A percentile compares a stretch with the other conserved stretches of the same genome.
Conservation (phyloP, 2,113 vertebrate genomes). For the Brevimyrus niger region DNA sequence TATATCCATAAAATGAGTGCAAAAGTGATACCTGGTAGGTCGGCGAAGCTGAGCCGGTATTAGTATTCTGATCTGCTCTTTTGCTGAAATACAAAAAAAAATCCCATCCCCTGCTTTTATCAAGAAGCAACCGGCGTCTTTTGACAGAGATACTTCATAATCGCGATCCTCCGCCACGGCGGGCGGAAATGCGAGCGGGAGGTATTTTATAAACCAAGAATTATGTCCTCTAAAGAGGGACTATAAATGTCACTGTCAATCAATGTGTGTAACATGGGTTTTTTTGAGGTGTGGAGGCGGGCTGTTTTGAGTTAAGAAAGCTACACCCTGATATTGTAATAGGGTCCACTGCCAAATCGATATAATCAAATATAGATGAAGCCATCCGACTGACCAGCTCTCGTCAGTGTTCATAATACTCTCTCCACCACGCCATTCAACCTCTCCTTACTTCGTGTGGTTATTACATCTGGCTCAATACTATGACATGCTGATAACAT, state of each 20-base stretch:
- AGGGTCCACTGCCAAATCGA: background rate
- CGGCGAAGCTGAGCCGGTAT: background rate
- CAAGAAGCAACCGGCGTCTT: background rate
- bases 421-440: background rate
- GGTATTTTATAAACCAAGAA: background rate
- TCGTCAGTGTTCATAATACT: background rate
- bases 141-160: conserved; percentile 3
- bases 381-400: background rate
- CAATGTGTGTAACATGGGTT: background rate
- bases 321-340: background rate
- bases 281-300: background rate
- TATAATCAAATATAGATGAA: conserved; percentile 16
- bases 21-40: background rate
- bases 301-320: background rate
- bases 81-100: background rate
- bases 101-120: background rate
- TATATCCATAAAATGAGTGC: background rate
- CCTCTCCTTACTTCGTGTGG: background rate
- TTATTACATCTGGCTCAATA: background rate
- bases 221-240: background rate
- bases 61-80: background rate
- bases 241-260: background rate
- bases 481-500: background rate
- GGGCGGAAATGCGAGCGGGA: background rate
- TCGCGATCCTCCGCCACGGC: background rate